These are phyloP conservation scores for Tetheella fluctuosa DNA, from an alignment of 2,888 invertebrate species.

Conservation along the genomic window DNA sequence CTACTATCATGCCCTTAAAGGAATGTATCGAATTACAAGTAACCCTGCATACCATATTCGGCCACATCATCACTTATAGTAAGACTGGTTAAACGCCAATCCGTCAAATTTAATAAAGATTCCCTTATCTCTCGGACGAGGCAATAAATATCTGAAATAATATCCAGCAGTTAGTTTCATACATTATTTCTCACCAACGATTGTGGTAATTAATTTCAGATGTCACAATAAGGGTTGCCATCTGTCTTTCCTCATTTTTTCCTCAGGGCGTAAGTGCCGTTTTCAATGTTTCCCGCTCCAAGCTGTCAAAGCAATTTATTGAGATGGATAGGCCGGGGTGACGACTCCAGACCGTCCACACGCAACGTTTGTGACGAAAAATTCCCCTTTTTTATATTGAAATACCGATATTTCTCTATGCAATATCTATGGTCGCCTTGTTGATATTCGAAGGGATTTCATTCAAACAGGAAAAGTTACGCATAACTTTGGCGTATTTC, in stretches of 20 bases:
- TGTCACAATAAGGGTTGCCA: constrained; percentile 28
- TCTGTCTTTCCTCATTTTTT: constrained; percentile 38
- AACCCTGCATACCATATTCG: too few species aligned
- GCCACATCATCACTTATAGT: too few species aligned
- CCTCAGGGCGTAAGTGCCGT: constrained; percentile 37
- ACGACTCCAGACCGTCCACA: constrained; percentile 37
- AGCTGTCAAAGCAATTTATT: constrained; percentile 64
- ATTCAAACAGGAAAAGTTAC: constrained; percentile 5
- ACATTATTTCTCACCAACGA: neutral
- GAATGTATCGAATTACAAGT: too few species aligned
- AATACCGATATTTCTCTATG: constrained; percentile 18
- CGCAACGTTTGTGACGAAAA: constrained; percentile 32
- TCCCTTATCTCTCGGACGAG: too few species aligned
- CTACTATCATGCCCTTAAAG: too few species aligned
- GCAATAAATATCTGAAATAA: neutral
- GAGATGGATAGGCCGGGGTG: constrained; percentile 54
- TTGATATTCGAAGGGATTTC: constrained; percentile 9
- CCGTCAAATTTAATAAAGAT: too few species aligned
- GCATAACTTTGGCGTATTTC: constrained; percentile 5
- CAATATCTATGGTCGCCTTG: constrained; percentile 8
- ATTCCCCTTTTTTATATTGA: constrained; percentile 30
- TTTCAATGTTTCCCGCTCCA: constrained; percentile 47
- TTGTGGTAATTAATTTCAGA: constrained; percentile 20
- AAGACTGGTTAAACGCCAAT: too few species aligned
- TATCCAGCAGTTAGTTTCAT: neutral